Evolutionary conservation across 2,888 invertebrate species (phyloP).

Genomic region (Pinctada fucata): DNA sequence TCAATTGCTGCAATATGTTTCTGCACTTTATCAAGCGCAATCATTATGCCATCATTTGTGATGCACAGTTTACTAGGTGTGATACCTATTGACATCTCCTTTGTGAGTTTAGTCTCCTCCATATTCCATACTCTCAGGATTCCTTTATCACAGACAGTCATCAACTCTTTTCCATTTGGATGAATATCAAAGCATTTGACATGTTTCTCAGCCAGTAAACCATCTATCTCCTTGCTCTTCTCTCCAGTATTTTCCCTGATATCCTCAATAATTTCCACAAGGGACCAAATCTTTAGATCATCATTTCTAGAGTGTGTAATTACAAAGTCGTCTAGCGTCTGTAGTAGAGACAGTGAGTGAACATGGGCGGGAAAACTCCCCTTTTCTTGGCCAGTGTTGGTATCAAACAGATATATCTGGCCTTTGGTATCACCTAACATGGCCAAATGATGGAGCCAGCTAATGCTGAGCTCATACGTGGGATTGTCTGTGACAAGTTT

Average conservation of each 20-base stretch:
- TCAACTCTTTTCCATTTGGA: constrained; percentile 39
- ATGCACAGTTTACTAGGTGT: constrained; percentile 39
- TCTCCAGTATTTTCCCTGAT: constrained; percentile 14
- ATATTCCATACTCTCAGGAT: constrained; percentile 48
- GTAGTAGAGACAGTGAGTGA: constrained; percentile 33
- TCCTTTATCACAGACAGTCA: constrained; percentile 47
- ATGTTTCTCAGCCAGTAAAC: constrained; percentile 41
- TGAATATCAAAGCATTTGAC: constrained; percentile 42
- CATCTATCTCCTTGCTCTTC: background rate
- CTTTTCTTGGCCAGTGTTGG: constrained; percentile 36
- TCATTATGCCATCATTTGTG: constrained; percentile 38
- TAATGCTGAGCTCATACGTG: constrained; percentile 45
- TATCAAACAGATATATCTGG: constrained; percentile 49
- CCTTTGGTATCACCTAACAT: constrained; percentile 54
- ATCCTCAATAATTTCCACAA: constrained; percentile 42
- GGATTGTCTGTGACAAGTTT: constrained; percentile 41
- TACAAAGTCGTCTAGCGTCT: constrained; percentile 43
- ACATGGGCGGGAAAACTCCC: constrained; percentile 50
- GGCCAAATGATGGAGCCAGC: constrained; percentile 52
- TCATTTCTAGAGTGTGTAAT: constrained; percentile 44
- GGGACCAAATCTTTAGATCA: constrained; percentile 53
- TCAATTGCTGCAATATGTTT: constrained; percentile 47
- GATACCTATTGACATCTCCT: constrained; percentile 48
- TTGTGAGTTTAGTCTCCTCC: constrained; percentile 32
- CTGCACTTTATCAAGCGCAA: constrained; percentile 45